phyloP scores from a whole-genome alignment of 2,888 invertebrate species.

The Ectropis crepuscularia region DNA sequence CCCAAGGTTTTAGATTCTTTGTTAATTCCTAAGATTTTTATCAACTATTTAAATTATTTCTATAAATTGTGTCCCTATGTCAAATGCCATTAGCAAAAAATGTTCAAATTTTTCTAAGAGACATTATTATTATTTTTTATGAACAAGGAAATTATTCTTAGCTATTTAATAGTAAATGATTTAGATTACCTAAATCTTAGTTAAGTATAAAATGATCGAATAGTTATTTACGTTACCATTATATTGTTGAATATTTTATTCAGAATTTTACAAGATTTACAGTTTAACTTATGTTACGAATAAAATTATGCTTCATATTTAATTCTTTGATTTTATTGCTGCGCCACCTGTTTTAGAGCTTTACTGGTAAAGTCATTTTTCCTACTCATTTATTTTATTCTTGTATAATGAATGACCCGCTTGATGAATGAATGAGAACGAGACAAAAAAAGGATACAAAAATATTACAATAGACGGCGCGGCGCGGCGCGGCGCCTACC shows the following conservation, averaged over 20 bases:
- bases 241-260: constrained; percentile 79
- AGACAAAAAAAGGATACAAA: no score
- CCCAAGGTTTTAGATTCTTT: constrained; percentile 1
- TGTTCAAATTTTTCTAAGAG: constrained; percentile 15
- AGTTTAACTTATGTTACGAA: constrained; percentile 80
- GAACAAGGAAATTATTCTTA: constrained; percentile 3
- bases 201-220: constrained; percentile 40
- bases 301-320: constrained; percentile 73
- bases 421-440: no score
- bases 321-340: constrained; percentile 26
- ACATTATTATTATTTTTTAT: constrained; percentile 14
- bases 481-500: no score
- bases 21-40: constrained; percentile 42
- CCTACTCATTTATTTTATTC: neutral
- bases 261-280: constrained; percentile 82
- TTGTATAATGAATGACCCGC: no score
- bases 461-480: no score
- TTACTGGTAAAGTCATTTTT: neutral
- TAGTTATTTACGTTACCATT: constrained; percentile 61
- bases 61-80: constrained; percentile 51
- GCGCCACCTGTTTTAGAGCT: neutral
- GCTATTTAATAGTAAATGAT: constrained; percentile 23
- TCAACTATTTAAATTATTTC: constrained; percentile 47
- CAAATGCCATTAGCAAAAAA: constrained; percentile 71
- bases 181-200: constrained; percentile 21